phyloP scores from a whole-genome alignment of 1,140 invertebrate species.

The Magallana gigas region DNA sequence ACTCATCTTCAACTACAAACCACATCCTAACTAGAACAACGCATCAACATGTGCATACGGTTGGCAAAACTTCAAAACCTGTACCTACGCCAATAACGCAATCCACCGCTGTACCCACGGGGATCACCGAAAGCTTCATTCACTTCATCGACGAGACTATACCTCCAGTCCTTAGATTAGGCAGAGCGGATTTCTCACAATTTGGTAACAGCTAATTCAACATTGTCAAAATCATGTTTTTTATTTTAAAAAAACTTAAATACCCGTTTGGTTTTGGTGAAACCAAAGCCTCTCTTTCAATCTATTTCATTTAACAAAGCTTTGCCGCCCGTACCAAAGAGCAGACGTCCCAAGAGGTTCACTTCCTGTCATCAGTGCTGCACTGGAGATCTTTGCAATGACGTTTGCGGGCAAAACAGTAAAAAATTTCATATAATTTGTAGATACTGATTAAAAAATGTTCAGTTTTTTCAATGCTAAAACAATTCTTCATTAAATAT shows the following conservation, averaged over 20 bases:
- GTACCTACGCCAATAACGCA: not conserved
- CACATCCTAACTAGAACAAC: not conserved
- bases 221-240: no score
- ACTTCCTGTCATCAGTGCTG: conserved; percentile 3
- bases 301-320: not conserved
- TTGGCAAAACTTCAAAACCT: not conserved
- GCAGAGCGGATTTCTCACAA: no score
- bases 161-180: no score
- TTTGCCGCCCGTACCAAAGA: not conserved
- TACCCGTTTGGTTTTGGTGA: no score
- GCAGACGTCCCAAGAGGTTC: not conserved
- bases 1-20: not conserved
- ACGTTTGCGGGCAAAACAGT: not conserved
- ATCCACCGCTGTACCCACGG: not conserved
- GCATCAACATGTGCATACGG: not conserved
- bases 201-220: no score
- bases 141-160: not conserved
- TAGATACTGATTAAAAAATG: no score
- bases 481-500: no score
- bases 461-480: no score
- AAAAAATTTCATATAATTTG: not conserved
- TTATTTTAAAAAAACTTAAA: no score
- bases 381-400: conserved; percentile 14
- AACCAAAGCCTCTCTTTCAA: no score
- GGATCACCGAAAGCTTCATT: not conserved